Base-by-base conservation (phyloP, 2,797 vertebrate species). In the Furcifer pardalis region DNA sequence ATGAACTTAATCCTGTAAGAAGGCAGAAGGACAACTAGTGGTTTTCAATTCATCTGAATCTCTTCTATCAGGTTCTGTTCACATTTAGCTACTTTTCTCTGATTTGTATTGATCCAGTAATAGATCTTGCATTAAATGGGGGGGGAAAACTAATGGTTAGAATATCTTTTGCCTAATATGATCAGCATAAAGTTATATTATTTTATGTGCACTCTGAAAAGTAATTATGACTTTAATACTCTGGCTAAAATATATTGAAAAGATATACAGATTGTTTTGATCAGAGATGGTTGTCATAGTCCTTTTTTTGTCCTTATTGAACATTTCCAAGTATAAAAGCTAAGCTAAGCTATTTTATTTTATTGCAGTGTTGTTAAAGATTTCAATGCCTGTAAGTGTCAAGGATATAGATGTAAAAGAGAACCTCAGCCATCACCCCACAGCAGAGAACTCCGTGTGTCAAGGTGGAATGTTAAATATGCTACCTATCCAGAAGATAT, bases 381-480 rank as follows among this genome's bases (percentile, higher is more conserved):
- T 94, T 99, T 98, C 95, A 98, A 98, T 0, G 97, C 97, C 7
- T 95, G 98, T 42, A 93, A 97, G 77, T 98, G 97, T 90, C 96
- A 96, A 59, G 90, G 91, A 63, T 96, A 96, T 84, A 92, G 93
- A 25, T 97, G 97, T 86, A 94, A 93, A 84, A 93, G 93, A 2
- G 93, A 96, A 19, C 96, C 96, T 8, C 98, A 98, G 84, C 96
- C 97, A 0, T 99, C 99, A 0, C 86, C 96, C 59, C 84, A 92
- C 4, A 97, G 97, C 82, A 89, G 30, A 65, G 84, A 93, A 62
- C 95, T 99, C 52, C 85, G 93, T 1, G 89, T 97, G 63, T 95
- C 95, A 72, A 95, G 75, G 49, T 99, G 98, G 98, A 92, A 88
- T 0, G 97, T 99, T 81, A 92, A 88, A 78, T 97, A 97, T 0